Evolutionary conservation across 2,113 vertebrate genomes (phyloP), one percentile per base, ranked within the genome.

Genomic region (Lepus americanus): DNA sequence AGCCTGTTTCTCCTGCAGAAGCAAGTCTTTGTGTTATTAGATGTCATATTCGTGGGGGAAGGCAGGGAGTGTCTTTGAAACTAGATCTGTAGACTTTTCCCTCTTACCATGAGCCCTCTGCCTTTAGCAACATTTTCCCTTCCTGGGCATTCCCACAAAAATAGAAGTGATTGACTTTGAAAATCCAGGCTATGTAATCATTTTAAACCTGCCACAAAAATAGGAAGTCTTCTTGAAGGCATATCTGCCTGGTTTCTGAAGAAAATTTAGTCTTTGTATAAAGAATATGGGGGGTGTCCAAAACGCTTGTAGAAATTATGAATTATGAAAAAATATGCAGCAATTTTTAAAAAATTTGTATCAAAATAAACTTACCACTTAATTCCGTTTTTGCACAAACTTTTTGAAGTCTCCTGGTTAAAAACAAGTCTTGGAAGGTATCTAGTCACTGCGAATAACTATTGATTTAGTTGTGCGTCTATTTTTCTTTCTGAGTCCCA

Each of bases 401-500:
- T 59, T 59, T 59, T 59, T 59, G 55, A 59, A 14, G 55, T 59
- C 55, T 19, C 55, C 13, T 59, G 13, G 17, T 96, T 44, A 63
- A 94, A 83, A 82, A 89, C 9, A 79, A 3, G 80, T 10, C 59
- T 94, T 0, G 7, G 89, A 69, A 72, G 87, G 79, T 70, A 87
- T 97, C 83, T 97, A 55, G 91, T 95, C 89, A 59, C 88, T 49
- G 55, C 87, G 81, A 97, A 53, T 61, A 79, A 79, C 64, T 25
- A 33, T 80, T n/a, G 77, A 80, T 90, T 95, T 96, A 20, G 92
- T 63, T 69, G 66, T 92, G 39, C 51, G 44, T 64, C 39, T 59
- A 49, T 61, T 89, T 91, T 96, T 92, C 9, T 72, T 90, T 96
- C 74, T 73, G 86, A 66, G 80, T 94, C 94, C 94, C 69, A 74